Percentiles rank a stretch among this genome's conserved stretches.
Conservation (phyloP, 2,888 invertebrate genomes). For the Myathropa florea region DNA sequence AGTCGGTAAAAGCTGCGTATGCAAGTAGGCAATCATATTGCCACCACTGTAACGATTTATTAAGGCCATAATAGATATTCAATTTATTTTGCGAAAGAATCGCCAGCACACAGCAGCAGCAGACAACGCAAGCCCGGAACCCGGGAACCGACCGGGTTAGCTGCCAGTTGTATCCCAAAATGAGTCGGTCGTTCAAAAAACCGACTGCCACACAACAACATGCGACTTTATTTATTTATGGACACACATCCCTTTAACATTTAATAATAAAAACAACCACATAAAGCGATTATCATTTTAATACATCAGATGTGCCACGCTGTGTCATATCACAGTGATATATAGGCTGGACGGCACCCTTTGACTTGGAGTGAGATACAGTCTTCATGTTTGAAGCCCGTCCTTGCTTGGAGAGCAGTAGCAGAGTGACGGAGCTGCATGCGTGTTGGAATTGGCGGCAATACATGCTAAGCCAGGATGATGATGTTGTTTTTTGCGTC, state of each 20-base stretch:
- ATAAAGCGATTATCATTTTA: conserved; percentile 67
- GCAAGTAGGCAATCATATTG: conserved; percentile 52
- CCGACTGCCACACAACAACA: conserved; percentile 37
- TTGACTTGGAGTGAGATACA: conserved; percentile 34
- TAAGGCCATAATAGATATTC: conserved; percentile 62
- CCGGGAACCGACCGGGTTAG: conserved; percentile 19
- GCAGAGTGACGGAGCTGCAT: conserved; percentile 18
- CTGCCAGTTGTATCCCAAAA: conserved; percentile 39
- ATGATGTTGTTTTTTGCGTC: conserved; percentile 36
- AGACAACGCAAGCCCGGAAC: conserved; percentile 4
- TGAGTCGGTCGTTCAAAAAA: conserved; percentile 42
- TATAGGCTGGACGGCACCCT: conserved; percentile 55
- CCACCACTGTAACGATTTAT: conserved; percentile 62
- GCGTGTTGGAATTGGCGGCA: conserved; percentile 6
- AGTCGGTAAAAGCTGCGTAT: conserved; percentile 47
- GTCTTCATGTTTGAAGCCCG: conserved; percentile 1
- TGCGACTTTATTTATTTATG: conserved; percentile 56
- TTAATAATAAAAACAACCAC: conserved; percentile 67
- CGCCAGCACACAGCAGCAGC: conserved; percentile 23
- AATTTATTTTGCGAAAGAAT: conserved; percentile 60
- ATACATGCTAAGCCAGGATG: conserved; percentile 51
- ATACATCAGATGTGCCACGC: conserved; percentile 61
- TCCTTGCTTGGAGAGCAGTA: not conserved
- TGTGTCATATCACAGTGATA: conserved; percentile 65
- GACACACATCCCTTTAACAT: conserved; percentile 52